A percentile compares a stretch with the other conserved stretches of the same genome.
phyloP scores from a whole-genome alignment of 2,888 invertebrate species.

The Strigamia maritima region DNA sequence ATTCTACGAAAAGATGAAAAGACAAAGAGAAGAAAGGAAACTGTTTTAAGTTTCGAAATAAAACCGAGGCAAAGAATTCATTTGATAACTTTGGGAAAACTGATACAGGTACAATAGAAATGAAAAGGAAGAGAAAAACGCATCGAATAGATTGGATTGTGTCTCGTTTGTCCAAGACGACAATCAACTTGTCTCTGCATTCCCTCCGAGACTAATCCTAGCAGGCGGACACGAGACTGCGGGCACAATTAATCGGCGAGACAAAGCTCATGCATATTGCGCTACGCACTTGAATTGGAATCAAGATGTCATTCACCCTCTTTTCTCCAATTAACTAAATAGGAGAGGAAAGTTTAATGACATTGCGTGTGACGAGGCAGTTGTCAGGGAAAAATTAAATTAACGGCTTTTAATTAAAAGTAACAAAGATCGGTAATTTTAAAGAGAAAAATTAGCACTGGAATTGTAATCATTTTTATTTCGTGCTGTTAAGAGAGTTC shows the following conservation, averaged over 20 bases:
- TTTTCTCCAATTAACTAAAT: background rate
- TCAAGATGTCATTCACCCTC: constrained; percentile 17
- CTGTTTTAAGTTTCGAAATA: too few relatives aligned
- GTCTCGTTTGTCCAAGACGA: background rate
- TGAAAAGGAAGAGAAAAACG: too few relatives aligned
- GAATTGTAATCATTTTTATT: background rate
- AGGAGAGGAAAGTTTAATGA: background rate
- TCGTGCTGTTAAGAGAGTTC: background rate
- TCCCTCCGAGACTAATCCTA: constrained; percentile 17
- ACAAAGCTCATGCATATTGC: constrained; percentile 27
- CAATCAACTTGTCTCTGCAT: background rate
- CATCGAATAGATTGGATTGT: background rate
- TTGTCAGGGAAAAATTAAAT: constrained; percentile 18
- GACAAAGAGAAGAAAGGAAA: background rate
- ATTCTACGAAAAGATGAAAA: background rate
- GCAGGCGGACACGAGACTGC: background rate
- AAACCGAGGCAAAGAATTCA: too few relatives aligned
- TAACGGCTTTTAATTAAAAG: constrained; percentile 24
- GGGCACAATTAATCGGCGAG: constrained; percentile 22
- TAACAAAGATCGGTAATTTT: constrained; percentile 9
- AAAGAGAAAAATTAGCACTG: background rate
- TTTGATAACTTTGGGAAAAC: too few relatives aligned
- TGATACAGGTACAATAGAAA: too few relatives aligned
- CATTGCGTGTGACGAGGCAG: constrained; percentile 16
- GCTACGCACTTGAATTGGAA: background rate